Conservation (phyloP, 2,113 vertebrate genomes). For the Agapornis roseicollis region DNA sequence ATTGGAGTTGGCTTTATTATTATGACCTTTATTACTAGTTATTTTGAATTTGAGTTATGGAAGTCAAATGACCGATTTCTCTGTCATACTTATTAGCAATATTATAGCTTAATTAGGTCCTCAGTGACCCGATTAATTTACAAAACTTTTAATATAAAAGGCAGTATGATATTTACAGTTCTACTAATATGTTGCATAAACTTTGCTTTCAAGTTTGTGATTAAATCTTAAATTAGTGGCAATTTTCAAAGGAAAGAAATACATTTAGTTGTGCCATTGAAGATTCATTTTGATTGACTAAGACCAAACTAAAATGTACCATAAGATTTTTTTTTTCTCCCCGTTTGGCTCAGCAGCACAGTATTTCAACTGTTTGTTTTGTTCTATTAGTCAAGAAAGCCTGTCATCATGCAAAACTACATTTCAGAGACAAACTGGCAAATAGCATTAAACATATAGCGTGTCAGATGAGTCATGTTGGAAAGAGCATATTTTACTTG, state of each 20-base stretch:
- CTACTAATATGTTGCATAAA: not conserved
- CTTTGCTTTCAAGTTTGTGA: not conserved
- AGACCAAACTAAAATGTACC: not conserved
- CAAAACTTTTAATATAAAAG: not conserved
- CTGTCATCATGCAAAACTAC: not conserved
- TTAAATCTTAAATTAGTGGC: not conserved
- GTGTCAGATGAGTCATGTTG: not conserved
- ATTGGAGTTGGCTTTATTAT: not conserved
- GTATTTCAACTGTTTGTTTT: not conserved
- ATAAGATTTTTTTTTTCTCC: not conserved
- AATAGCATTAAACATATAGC: conserved; percentile 4
- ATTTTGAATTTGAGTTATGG: not conserved
- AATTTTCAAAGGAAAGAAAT: not conserved
- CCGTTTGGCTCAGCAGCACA: not conserved
- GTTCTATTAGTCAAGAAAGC: not conserved
- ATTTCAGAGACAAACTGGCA: conserved; percentile 9
- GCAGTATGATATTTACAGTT: not conserved
- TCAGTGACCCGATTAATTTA: not conserved
- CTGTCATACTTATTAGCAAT: not conserved
- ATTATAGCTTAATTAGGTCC: not conserved
- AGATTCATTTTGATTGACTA: not conserved
- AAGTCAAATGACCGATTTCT: not conserved
- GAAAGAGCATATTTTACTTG: conserved; percentile 15
- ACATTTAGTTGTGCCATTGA: not conserved
- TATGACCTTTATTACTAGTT: not conserved